A percentile compares a stretch with the other conserved stretches of the same genome.
These are phyloP conservation scores for Ceyx cyanopectus DNA, from an alignment of 2,113 vertebrate genomes.

Conservation along the genomic window DNA sequence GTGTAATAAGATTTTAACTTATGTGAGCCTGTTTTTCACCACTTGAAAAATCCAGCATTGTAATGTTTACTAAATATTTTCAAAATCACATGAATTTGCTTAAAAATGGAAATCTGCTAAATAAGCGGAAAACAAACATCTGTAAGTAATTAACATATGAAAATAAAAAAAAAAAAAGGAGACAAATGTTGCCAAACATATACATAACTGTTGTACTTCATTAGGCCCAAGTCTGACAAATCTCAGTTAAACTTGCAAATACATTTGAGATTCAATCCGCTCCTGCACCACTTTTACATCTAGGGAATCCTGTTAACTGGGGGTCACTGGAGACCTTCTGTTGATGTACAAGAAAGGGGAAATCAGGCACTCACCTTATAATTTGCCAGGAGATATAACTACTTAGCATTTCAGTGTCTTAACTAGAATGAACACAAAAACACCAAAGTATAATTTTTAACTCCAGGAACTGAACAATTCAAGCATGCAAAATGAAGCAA, in stretches of 20 bases:
- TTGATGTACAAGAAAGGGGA: not conserved
- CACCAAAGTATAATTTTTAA: not conserved
- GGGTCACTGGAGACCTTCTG: not conserved
- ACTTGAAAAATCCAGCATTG: not conserved
- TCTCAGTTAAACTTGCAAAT: not conserved
- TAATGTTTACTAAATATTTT: constrained; percentile 17
- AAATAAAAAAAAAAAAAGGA: constrained; percentile 20
- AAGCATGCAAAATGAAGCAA: constrained; percentile 65
- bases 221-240: constrained; percentile 2
- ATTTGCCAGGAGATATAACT: constrained; percentile 24
- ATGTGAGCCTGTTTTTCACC: not conserved
- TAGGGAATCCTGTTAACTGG: not conserved
- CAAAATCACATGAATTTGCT: constrained; percentile 21
- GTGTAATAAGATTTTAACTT: not conserved
- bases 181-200: constrained; percentile 4
- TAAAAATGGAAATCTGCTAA: constrained; percentile 33
- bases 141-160: constrained; percentile 39
- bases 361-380: not conserved
- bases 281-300: not conserved
- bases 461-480: constrained; percentile 48
- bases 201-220: constrained; percentile 28
- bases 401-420: constrained; percentile 14
- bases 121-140: constrained; percentile 37
- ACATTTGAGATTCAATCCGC: not conserved
- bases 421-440: constrained; percentile 22